Evolutionary conservation across 2,113 vertebrate genomes (phyloP).

Genomic region (Notiomystis cincta): DNA sequence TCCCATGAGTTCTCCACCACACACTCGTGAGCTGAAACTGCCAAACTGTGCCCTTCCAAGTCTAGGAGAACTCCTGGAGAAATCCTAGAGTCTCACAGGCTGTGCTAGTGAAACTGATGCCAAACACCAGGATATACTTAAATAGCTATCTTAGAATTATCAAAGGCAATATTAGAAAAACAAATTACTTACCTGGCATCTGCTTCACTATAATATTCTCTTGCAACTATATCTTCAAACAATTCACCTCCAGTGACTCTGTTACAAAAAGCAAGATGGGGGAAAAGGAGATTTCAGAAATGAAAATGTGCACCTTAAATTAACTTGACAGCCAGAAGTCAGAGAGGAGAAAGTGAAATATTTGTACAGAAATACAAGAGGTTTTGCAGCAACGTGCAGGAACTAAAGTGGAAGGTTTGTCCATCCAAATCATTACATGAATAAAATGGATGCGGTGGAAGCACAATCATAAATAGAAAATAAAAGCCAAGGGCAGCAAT

Average conservation of each 20-base stretch:
- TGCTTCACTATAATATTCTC: constrained; percentile 92
- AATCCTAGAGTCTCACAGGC: neutral
- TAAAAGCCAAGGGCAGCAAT: neutral
- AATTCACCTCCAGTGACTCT: constrained; percentile 91
- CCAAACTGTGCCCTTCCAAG: neutral
- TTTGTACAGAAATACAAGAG: neutral
- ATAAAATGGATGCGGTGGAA: neutral
- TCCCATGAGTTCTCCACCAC: neutral
- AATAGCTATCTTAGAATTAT: neutral
- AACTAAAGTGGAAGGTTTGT: neutral
- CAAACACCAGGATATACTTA: constrained; percentile 11
- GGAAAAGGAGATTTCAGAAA: neutral
- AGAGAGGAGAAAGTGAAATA: neutral
- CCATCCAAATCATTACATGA: neutral
- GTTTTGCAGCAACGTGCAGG: neutral
- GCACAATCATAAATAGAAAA: neutral
- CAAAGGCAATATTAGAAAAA: neutral
- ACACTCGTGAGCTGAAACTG: neutral
- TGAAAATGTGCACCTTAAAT: neutral
- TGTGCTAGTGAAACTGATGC: constrained; percentile 24
- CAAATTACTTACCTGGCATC: constrained; percentile 86
- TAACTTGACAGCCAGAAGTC: neutral
- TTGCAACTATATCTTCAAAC: constrained; percentile 91
- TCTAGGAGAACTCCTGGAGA: neutral
- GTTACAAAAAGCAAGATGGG: constrained; percentile 1